Percentiles rank a stretch among this genome's conserved stretches.
Evolutionary conservation across 2,888 invertebrate genomes (phyloP).

Genomic region (Isoperla grammatica): DNA sequence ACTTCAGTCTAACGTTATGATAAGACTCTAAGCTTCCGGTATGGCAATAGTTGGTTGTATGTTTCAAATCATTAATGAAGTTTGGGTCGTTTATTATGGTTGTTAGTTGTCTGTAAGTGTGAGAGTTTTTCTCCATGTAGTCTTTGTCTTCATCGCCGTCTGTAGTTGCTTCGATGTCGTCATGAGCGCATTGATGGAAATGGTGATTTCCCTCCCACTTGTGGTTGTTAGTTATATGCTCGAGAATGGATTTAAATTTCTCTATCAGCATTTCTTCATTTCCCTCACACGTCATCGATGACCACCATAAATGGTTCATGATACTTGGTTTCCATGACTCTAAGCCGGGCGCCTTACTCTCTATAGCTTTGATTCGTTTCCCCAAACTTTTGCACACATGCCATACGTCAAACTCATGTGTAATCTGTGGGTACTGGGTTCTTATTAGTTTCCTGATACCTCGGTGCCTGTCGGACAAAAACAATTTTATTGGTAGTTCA

Average conservation of each 20-base stretch:
- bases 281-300: neutral
- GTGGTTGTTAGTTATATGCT: neutral
- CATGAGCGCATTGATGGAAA: neutral
- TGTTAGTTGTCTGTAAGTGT: neutral
- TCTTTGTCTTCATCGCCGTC: neutral
- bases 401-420: too few relatives aligned
- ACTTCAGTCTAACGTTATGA: neutral
- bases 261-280: neutral
- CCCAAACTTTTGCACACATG: too few relatives aligned
- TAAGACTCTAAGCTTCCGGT: conserved; percentile 3
- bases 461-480: too few relatives aligned
- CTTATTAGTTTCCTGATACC: too few relatives aligned
- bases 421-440: too few relatives aligned
- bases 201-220: neutral
- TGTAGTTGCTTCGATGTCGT: too few relatives aligned
- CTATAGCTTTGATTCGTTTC: neutral
- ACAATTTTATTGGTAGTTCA: too few relatives aligned
- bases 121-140: neutral
- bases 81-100: neutral
- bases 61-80: neutral
- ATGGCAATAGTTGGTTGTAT: neutral
- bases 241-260: neutral
- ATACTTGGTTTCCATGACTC: neutral
- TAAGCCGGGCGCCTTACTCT: neutral
- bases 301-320: neutral